Conservation (phyloP, 2,797 vertebrate genomes). For the Potorous gilbertii region DNA sequence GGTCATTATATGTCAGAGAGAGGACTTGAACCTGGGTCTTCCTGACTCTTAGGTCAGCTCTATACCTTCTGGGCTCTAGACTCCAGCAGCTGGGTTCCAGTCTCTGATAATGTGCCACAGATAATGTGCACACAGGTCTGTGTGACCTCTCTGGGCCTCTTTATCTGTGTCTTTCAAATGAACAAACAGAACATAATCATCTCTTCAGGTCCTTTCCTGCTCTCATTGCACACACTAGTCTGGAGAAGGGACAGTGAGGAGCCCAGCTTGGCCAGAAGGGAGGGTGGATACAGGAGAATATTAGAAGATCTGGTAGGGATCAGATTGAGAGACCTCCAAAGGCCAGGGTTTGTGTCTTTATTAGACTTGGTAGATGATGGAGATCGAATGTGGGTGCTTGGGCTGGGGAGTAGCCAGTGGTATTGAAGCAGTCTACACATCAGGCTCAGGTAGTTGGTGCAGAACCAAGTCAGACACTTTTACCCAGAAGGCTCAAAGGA, state of each 20-base stretch:
- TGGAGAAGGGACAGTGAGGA: neutral
- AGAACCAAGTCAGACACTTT: neutral
- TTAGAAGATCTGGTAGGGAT: neutral
- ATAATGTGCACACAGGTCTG: neutral
- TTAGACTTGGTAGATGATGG: neutral
- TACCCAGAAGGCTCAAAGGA: neutral
- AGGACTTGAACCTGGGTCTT: neutral
- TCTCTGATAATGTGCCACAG: neutral
- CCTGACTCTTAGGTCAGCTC: neutral
- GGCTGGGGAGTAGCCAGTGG: neutral
- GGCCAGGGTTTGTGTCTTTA: neutral
- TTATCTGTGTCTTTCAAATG: neutral
- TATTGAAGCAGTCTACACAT: neutral
- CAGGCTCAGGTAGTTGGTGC: neutral
- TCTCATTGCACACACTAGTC: neutral
- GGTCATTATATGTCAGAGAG: neutral
- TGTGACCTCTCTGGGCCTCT: neutral
- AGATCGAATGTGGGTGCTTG: neutral
- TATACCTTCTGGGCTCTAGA: neutral
- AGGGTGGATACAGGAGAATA: no score
- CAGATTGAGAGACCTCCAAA: neutral
- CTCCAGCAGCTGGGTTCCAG: neutral
- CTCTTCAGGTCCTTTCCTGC: neutral
- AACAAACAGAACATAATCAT: neutral
- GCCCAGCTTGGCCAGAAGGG: no score